Evolutionary conservation across 2,797 vertebrate genomes (phyloP), one percentile per base, ranked within the genome.

Genomic region (Pantherophis alleghaniensis): DNA sequence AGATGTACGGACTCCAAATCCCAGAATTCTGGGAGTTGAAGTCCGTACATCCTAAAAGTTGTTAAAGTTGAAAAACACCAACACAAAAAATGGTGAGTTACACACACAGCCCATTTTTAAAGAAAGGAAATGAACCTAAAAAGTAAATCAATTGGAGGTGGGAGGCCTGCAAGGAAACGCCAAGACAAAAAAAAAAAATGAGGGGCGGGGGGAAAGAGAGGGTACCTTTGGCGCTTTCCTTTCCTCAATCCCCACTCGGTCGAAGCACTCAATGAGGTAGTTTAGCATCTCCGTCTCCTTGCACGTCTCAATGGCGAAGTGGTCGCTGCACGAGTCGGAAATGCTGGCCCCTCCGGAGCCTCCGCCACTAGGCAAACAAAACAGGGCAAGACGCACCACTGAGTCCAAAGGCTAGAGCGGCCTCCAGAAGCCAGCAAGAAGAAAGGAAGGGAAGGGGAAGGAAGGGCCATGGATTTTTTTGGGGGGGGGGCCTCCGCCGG

Each of bases 191-290:
- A 60, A 60, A 59, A 63, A 2, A 51, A 53, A 53, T 2, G 59
- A 22, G 59, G 59, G 59, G 37, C 37, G 37, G 2, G 57, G 5
- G 0, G 20, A 56, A 28, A 83, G 32, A 59, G 56, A 5, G 7
- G 5, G 47, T 98, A 99, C 99, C 99, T 99, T 99, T 97, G 99
- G 99, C 97, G 99, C 99, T 98, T 99, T 99, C 94, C 99, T 99
- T 97, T 99, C 99, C 96, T 99, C 99, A 98, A 99, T 99, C 96
- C 99, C 99, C 97, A 99, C 99, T 96, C 99, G 98, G 98, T 99
- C 99, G 97, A 99, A 99, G 97, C 99, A 99, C 98, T 99, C 99
- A 59, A 99, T 99, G 99, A 99, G 99, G 99, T 99, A 99, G 99
- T 99, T 99, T 98, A 99, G 98, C 99, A 99, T 99, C 97, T 99